Base-by-base conservation (phyloP, 2,888 invertebrate genomes). In the Teleogryllus oceanicus region DNA sequence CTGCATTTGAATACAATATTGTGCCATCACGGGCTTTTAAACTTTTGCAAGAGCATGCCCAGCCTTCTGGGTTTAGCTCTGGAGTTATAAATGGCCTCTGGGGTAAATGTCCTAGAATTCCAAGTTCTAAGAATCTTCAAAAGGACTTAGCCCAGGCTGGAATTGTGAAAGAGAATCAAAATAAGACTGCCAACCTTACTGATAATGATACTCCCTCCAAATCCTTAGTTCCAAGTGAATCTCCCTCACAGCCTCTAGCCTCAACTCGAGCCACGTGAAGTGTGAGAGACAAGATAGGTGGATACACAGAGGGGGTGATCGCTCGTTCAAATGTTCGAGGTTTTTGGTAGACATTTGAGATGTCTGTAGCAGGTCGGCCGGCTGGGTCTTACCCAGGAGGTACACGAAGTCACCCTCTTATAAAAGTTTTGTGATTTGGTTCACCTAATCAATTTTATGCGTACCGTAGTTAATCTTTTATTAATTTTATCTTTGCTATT, bases 21-120 rank as follows among this genome's bases (percentile, higher is more conserved):
- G 83, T 91, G 51, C 91, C 91, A 4, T 91, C 91, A 0, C 89
- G 90, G 83, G 89, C 91, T 1, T 90, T 91, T 84, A 89, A 89
- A 83, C 85, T 88, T 0, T 84, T 91, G 50, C 89, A 90, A 83
- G 90, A 90, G 77, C 87, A 89, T 81, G 85, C 84, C 76, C 86
- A 85, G 2, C 84, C 83, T 80, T 84, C 83, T 82, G 85, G 78
- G 84, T 81, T 88, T 83, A 85, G 85, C 83, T 83, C 85, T 4
- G 86, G 86, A 50, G 86, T 85, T 81, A 85, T 90, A 82, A 88
- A 89, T 81, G 88, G 89, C 13, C 87, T 90, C 84, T 88, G 89
- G 49, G 91, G 90, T 1, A 89, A 90, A 78, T 92, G 92, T 85
- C 92, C 92, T 0, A 88, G 91, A 80, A 90, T 92, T 76, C 87